These are phyloP conservation scores for Ephestia elutella DNA, from an alignment of 1,140 invertebrate species.

Conservation along the genomic window DNA sequence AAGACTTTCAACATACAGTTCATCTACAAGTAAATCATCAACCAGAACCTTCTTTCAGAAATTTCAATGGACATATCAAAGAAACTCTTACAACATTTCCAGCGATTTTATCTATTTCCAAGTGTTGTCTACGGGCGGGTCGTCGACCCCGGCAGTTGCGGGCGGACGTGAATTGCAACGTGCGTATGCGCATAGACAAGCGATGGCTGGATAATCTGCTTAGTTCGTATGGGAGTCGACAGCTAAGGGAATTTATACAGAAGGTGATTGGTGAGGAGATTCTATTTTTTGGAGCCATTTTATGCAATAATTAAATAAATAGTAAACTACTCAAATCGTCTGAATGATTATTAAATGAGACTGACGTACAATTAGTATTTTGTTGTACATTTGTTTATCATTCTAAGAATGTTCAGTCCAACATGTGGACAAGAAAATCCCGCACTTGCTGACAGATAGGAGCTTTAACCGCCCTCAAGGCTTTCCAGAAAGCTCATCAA, in stretches of 20 bases:
- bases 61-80: neutral
- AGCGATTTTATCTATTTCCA: constrained; percentile 30
- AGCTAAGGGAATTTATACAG: neutral
- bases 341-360: no score
- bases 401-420: no score
- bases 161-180: constrained; percentile 34
- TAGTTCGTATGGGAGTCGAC: neutral
- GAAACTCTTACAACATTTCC: constrained; percentile 30
- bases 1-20: no score
- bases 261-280: neutral
- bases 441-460: neutral
- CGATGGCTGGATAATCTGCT: constrained; percentile 38
- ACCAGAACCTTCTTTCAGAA: neutral
- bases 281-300: no score
- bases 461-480: constrained; percentile 3
- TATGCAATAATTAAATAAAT: no score
- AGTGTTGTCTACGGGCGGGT: constrained; percentile 28
- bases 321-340: no score
- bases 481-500: constrained; percentile 3
- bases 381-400: no score
- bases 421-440: no score
- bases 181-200: constrained; percentile 42
- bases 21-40: neutral
- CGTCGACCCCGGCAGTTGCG: constrained; percentile 48
- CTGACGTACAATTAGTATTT: no score